Evolutionary conservation across 2,888 invertebrate genomes (phyloP), one percentile per base, ranked within the genome.

Genomic region (Xestia rhomboidea): DNA sequence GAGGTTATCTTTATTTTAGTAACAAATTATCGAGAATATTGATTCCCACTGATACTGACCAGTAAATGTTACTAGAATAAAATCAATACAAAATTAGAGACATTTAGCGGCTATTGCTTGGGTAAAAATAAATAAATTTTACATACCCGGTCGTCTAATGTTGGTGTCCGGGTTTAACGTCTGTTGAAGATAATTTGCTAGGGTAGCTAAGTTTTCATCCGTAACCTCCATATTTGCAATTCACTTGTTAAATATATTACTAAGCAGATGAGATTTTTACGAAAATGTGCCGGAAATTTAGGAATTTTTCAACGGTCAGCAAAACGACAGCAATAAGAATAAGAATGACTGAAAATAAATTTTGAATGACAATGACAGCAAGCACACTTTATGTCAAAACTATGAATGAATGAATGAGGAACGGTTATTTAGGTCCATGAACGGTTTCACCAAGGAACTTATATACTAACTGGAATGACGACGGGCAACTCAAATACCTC

Each of bases 151-250:
- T 93, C 98, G 97, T 86, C 99, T 97, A 76, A 98, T 97, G 91
- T 97, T 97, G 41, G 98, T 97, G 93, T 99, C 99, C 0, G 99
- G 98, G 91, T 97, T 98, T 49, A 99, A 96, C 7, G 99, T 99
- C 94, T 99, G 98, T 91, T 98, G 98, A 87, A 99, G 97, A 94
- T 99, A 99, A 89, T 98, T 97, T 69, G 98, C 98, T 87, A 99
- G 95, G 18, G 98, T 98, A 88, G 97, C 97, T 88, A 99, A 96
- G 96, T 99, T 99, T 67, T 98, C 98, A 73, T 99, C 99, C 7
- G 98, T 98, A 24, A 99, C 97, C 93, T 99, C 99, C 99, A 99
- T 99, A 24, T 4, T 64, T 82, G 27, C 49, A 66, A 54, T n/a
- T 27, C 49, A 60, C 41, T 63, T 64, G 21, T 15, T 41, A 15